Conservation (phyloP, 2,113 vertebrate genomes). For the Paratilapia polleni region DNA sequence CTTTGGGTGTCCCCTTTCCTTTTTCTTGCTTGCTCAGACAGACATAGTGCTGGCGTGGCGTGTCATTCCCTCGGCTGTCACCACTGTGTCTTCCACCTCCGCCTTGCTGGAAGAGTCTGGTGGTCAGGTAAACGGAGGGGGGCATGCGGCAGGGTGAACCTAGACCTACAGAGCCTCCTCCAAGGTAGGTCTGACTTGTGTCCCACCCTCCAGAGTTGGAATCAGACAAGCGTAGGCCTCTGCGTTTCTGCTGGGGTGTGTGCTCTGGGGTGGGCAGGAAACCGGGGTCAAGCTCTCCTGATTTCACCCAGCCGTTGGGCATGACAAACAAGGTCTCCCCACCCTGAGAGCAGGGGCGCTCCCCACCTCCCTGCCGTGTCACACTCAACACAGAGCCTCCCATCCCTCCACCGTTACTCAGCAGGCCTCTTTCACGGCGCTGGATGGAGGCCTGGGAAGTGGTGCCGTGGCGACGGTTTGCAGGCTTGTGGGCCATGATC, state of each 20-base stretch:
- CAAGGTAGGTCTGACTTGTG: slow-evolving; percentile 88
- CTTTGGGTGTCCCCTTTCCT: slow-evolving; percentile 68
- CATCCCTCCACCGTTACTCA: slow-evolving; percentile 84
- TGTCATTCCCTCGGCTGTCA: slow-evolving; percentile 70
- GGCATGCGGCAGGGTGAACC: slow-evolving; percentile 78
- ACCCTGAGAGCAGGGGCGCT: slow-evolving; percentile 73
- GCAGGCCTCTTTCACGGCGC: slow-evolving; percentile 88
- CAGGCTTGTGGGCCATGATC: slow-evolving; percentile 92
- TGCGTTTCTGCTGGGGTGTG: slow-evolving; percentile 94
- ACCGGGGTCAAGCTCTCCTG: slow-evolving; percentile 88
- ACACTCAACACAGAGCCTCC: slow-evolving; percentile 93
- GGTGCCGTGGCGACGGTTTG: slow-evolving; percentile 78
- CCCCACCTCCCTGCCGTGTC: slow-evolving; percentile 84
- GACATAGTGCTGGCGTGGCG: slow-evolving; percentile 82
- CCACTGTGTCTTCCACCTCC: slow-evolving; percentile 65
- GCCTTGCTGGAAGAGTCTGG: slow-evolving; percentile 80
- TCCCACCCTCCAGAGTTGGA: slow-evolving; percentile 89
- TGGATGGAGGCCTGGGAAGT: slow-evolving; percentile 80
- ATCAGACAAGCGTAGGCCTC: slow-evolving; percentile 82
- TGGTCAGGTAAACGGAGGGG: slow-evolving; percentile 82
- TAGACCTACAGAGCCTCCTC: slow-evolving; percentile 75
- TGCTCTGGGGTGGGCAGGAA: slow-evolving; percentile 96
- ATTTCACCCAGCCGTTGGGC: slow-evolving; percentile 94
- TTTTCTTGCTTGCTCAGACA: slow-evolving; percentile 82
- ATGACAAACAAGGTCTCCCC: slow-evolving; percentile 89